These are phyloP conservation scores for Alethe diademata DNA, from an alignment of 2,113 vertebrate genomes.

Conservation along the genomic window DNA sequence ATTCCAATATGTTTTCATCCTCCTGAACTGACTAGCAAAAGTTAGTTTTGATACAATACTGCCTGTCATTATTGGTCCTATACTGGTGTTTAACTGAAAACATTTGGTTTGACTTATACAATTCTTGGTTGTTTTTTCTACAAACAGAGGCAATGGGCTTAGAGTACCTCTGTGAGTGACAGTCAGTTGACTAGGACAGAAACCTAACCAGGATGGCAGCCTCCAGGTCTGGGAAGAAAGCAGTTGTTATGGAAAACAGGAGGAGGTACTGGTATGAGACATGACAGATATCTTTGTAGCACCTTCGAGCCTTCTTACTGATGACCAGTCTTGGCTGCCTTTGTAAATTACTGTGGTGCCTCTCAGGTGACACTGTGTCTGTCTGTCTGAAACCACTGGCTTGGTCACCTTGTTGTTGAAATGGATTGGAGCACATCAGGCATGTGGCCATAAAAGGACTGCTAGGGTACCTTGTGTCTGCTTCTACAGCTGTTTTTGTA, in stretches of 20 bases:
- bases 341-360: not conserved
- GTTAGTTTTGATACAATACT: not conserved
- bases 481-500: not conserved
- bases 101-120: not conserved
- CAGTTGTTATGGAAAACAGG: fast-evolving
- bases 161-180: not conserved
- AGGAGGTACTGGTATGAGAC: not conserved
- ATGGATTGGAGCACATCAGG: not conserved
- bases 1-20: not conserved
- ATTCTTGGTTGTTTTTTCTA: not conserved
- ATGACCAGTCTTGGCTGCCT: not conserved
- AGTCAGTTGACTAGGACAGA: not conserved
- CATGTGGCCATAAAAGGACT: not conserved
- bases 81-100: not conserved
- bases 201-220: not conserved
- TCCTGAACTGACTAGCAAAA: not conserved
- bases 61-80: not conserved
- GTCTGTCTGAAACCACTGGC: not conserved
- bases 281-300: not conserved
- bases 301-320: not conserved
- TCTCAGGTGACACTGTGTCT: not conserved
- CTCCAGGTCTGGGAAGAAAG: not conserved
- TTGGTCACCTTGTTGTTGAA: not conserved
- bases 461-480: not conserved
- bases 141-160: not conserved